Base-by-base conservation (phyloP, 2,113 vertebrate genomes). In the Pantherophis guttatus region DNA sequence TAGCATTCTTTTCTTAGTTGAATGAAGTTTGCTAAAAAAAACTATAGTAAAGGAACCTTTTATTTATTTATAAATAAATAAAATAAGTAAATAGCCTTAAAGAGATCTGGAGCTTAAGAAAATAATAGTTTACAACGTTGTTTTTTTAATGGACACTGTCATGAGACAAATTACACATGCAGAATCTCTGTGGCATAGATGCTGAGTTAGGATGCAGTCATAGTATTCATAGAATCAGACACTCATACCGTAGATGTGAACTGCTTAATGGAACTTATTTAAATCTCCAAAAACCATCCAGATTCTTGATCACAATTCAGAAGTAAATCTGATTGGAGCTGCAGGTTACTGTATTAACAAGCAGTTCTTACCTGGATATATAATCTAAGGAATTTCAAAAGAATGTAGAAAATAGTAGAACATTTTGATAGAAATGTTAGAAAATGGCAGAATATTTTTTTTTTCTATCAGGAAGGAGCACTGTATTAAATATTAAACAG, bases 401-500 rank as follows among this genome's bases (percentile, higher is more conserved):
- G 9, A 57, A 24, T 44, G 21, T 10, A 54, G n/a, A 33, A 70
- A 65, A 39, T 65, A 13, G 29, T 65, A n/a, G 62, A 65, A 13
- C 62, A 65, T 65, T 65, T 65, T n/a, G 29, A 65, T 65, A 65
- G 29, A n/a, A n/a, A n/a, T 65, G 11, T 65, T 65, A 65, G 26
- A 65, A 65, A 65, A 65, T 65, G 26, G 29, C 62, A 65, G 62
- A 52, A 13, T 59, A 90, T 19, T 54, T n/a, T 50, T 9, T 92
- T 10, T 92, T 33, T 86, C 88, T 54, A 86, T n/a, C 52, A 50
- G 92, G 33, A 81, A 89, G 52, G 89, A 4, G 52, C 90, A 89
- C 29, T 91, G 44, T 87, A 53, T 65, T 90, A 15, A 33, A 5
- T 50, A 93, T 94, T 94, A 93, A 95, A 93, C 91, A 92, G 50